Evolutionary conservation across 2,888 invertebrate species (phyloP), one percentile per base, ranked within the genome.

Genomic region (Chrysolina oricalcia): DNA sequence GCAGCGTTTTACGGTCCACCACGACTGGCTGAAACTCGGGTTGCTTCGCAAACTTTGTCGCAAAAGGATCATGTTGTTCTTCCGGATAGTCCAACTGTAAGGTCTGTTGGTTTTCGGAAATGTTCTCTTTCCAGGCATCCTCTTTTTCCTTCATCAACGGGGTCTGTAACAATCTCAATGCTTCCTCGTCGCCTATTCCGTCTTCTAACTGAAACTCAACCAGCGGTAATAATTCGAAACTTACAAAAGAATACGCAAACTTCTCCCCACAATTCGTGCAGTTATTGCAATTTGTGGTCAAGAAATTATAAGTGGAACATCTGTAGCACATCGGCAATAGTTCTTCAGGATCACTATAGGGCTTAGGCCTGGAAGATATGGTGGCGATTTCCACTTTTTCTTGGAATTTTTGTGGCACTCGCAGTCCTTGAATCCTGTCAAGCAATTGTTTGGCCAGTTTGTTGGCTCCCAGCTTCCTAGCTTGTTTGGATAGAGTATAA

Each of bases 151-250:
- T 90, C 73, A 91, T 87, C 1, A 92, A 90, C 17, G 93, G 93
- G n/a, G 94, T 93, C 83, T 94, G 92, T 77, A 99, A 93, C 75
- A 98, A 90, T 23, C 56, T 92, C 75, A 95, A 90, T 0, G 98
- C 98, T 88, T 99, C 99, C 70, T 94, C 93, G 81, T 95, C 94
- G 0, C 91, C 90, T 70, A 99, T 94, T 53, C 94, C 96, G 56
- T 95, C 94, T 80, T 96, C 97, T 0, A 98, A 91, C 84, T 93
- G 92, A 89, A 99, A 99, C 89, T 98, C 97, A 8, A 99, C 97
- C 78, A 99, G 88, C 0, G 99, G 99, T 75, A 99, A 90, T 63
- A 98, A 94, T 91, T 99, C 98, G 89, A 99, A 98, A 72, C 98
- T 96, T 56, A 97, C 95, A 87, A 96, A 96, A 0, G 98, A 98